Evolutionary conservation across 2,113 vertebrate species (phyloP).

Genomic region (Ranitomeya imitator): DNA sequence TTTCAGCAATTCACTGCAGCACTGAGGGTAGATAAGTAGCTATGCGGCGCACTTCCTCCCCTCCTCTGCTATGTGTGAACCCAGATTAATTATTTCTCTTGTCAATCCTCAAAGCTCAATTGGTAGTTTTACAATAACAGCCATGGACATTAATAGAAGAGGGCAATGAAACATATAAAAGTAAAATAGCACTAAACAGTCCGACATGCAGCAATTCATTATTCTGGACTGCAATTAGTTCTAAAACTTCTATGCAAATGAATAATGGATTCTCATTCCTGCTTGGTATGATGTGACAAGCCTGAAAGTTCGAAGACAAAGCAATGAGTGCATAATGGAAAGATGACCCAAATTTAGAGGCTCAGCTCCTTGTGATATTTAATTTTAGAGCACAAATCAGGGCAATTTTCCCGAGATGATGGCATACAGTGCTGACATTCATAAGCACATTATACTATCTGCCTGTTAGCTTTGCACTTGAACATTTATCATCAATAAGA

Average conservation of each 20-base stretch:
- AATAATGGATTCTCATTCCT: conserved; percentile 39
- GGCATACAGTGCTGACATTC: not conserved
- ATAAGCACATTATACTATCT: not conserved
- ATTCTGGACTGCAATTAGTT: conserved; percentile 13
- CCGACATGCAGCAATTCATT: not conserved
- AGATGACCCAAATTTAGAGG: conserved; percentile 29
- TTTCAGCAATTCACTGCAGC: too few relatives aligned
- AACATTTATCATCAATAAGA: not conserved
- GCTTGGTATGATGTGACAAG: conserved; percentile 45
- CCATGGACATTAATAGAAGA: not conserved
- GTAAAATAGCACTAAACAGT: not conserved
- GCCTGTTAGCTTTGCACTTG: not conserved
- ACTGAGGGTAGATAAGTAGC: too few relatives aligned
- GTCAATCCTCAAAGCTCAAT: too few relatives aligned
- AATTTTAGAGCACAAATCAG: conserved; percentile 27
- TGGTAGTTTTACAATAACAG: too few relatives aligned
- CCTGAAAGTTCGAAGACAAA: conserved; percentile 12
- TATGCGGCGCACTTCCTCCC: too few relatives aligned
- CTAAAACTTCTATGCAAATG: conserved; percentile 5
- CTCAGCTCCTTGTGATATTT: conserved; percentile 16
- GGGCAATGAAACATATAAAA: not conserved
- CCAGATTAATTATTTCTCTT: too few relatives aligned
- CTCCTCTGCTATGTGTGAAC: too few relatives aligned
- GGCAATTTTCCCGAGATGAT: conserved; percentile 25
- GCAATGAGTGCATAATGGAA: conserved; percentile 30